Percentiles rank a stretch among this genome's conserved stretches.
Evolutionary conservation across 2,113 vertebrate genomes (phyloP).

Genomic region (Emydura subglobosa): DNA sequence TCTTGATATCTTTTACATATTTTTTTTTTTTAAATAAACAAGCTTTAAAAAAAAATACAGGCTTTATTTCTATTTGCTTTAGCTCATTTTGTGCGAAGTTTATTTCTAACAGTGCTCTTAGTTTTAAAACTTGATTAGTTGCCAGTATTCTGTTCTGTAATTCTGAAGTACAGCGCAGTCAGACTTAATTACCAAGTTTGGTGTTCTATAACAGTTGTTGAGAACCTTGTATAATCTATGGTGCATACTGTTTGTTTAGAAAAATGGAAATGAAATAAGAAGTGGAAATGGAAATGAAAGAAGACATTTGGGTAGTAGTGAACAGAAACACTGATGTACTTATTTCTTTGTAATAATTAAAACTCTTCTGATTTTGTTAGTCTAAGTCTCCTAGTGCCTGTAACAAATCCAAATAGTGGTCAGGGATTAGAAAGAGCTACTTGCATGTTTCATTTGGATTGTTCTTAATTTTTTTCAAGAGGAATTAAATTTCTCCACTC

Average conservation of each 20-base stretch:
- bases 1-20: too few relatives aligned
- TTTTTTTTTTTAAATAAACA: background rate
- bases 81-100: constrained; percentile 37
- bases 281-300: constrained; percentile 16
- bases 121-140: constrained; percentile 1
- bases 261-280: constrained; percentile 25
- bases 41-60: background rate
- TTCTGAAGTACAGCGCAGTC: constrained; percentile 58
- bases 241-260: constrained; percentile 40
- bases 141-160: constrained; percentile 39
- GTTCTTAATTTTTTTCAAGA: background rate
- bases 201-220: constrained; percentile 74
- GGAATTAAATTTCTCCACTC: background rate
- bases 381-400: background rate
- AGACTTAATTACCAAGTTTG: constrained; percentile 70
- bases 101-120: constrained; percentile 17
- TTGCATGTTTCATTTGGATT: background rate
- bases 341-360: background rate
- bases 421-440: constrained; percentile 14
- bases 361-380: background rate
- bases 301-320: background rate
- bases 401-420: background rate
- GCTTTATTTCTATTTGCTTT: background rate
- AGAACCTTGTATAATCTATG: constrained; percentile 46
- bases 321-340: background rate